Evolutionary conservation across 2,888 invertebrate genomes (phyloP).

Genomic region (Eristalinus aeneus): DNA sequence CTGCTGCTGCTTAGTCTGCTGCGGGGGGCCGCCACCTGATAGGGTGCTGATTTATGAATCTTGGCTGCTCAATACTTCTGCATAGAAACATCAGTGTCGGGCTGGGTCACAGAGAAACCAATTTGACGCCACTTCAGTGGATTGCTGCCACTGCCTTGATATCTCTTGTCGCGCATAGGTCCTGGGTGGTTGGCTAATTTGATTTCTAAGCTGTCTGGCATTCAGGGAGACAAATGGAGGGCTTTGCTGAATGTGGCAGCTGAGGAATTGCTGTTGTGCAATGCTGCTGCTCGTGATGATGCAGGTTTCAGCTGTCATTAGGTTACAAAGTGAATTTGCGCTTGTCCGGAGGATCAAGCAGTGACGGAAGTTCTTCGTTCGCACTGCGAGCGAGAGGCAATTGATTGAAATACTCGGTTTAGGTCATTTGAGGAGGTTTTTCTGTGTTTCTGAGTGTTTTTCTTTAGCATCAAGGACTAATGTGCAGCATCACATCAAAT

Average conservation of each 20-base stretch:
- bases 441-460: no score
- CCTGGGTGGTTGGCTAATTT: neutral
- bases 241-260: neutral
- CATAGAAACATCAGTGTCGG: neutral
- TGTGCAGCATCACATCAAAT: no score
- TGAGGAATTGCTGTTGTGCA: neutral
- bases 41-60: constrained; percentile 44
- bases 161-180: neutral
- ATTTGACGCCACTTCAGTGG: constrained; percentile 42
- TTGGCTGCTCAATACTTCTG: constrained; percentile 24
- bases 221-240: neutral
- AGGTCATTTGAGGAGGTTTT: no score
- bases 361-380: no score
- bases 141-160: neutral
- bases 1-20: constrained; percentile 28
- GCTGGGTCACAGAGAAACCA: constrained; percentile 12
- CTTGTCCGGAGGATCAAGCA: neutral
- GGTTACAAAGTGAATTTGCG: neutral
- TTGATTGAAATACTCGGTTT: no score
- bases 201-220: neutral
- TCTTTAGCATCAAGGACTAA: no score
- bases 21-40: constrained; percentile 16
- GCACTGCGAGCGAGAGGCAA: no score
- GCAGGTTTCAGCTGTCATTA: neutral
- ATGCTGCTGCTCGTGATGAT: neutral